Evolutionary conservation across 2,888 invertebrate species (phyloP).

Genomic region (Drosophila anomalata): DNA sequence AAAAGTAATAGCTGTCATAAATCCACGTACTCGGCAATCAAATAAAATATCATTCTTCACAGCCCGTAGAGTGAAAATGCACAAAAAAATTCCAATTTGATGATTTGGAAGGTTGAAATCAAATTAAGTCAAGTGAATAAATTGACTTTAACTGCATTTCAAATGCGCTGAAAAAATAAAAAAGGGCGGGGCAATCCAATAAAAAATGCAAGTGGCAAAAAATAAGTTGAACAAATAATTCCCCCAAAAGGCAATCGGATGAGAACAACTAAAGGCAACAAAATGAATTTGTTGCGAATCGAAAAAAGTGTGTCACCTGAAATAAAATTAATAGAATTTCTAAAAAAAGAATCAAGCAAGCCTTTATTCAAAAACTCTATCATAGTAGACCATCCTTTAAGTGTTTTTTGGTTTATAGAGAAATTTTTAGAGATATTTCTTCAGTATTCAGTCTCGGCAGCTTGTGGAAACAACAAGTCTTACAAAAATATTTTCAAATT

Average conservation of each 20-base stretch:
- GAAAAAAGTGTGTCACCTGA: neutral
- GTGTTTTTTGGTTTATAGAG: neutral
- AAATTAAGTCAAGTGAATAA: slow-evolving; percentile 76
- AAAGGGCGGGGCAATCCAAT: slow-evolving; percentile 18
- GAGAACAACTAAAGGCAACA: neutral
- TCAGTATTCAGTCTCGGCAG: neutral
- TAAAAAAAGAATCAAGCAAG: neutral
- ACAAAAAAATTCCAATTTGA: slow-evolving; percentile 27
- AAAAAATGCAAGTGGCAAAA: slow-evolving; percentile 5
- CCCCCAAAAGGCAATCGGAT: neutral
- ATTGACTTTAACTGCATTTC: slow-evolving; percentile 61
- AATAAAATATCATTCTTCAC: neutral
- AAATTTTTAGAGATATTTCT: neutral
- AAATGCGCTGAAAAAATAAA: slow-evolving; percentile 34
- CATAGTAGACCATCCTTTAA: neutral
- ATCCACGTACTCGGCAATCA: neutral
- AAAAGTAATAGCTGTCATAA: neutral
- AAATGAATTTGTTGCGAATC: neutral
- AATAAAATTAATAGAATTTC: neutral
- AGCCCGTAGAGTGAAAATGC: slow-evolving; percentile 1
- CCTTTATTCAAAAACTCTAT: neutral
- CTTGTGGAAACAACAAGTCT: neutral
- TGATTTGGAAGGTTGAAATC: slow-evolving; percentile 57
- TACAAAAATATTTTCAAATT: neutral
- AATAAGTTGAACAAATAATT: slow-evolving; percentile 28